Percentiles rank a stretch among this genome's conserved stretches.
phyloP scores from a whole-genome alignment of 2,113 vertebrate species.

The Burhinus bistriatus region DNA sequence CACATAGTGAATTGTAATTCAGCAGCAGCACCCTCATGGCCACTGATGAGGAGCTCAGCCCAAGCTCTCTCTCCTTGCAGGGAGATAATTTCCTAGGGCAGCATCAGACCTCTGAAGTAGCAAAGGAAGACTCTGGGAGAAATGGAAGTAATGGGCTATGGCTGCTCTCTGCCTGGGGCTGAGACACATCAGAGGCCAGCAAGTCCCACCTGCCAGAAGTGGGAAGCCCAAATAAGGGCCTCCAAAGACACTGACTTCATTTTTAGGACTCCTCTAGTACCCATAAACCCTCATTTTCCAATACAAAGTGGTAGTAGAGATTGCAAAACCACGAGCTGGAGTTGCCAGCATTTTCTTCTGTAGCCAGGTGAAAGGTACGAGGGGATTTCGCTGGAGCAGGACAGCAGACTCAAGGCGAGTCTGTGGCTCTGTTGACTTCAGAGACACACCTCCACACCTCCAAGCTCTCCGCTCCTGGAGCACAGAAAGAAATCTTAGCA shows the following conservation, averaged over 20 bases:
- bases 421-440: background rate
- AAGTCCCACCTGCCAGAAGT: background rate
- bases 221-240: background rate
- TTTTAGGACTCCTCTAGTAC: background rate
- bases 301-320: background rate
- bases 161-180: fast-evolving
- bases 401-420: background rate
- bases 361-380: background rate
- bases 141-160: background rate
- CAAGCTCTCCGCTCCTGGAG: background rate
- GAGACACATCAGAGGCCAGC: background rate
- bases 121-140: background rate
- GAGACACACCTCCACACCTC: background rate
- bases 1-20: background rate
- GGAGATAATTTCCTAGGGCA: background rate
- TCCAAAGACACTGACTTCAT: background rate
- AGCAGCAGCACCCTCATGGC: background rate
- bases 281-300: background rate
- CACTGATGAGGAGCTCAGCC: background rate
- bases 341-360: background rate
- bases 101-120: background rate
- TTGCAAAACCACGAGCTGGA: background rate
- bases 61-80: background rate
- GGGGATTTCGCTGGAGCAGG: background rate
- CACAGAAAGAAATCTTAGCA: background rate